Evolutionary conservation across 92 coral and sea anemone genomes (phyloP), one percentile per base, ranked within the genome.

Genomic region (Micromussa lordhowensis): DNA sequence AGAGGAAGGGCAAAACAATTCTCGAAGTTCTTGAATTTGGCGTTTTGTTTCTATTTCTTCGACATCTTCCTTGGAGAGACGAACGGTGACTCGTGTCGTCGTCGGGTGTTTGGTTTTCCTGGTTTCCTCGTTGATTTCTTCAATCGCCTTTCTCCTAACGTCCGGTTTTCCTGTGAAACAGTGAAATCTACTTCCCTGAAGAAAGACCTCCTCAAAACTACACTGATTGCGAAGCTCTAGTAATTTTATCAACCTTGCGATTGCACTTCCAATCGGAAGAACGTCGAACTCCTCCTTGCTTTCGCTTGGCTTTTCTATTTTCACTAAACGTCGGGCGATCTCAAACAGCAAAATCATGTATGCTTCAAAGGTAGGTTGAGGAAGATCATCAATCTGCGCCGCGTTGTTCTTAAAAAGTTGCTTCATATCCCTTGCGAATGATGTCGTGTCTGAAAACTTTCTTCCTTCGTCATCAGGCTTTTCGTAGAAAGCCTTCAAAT

Each of bases 331-430:
- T 57, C 91, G 86, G 11, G 88, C 91, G 17, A 88, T 88, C 64
- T 88, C 91, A 75, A 88, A 88, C 77, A 88, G 44, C 48, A 82
- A 66, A 5, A 88, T 13, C 53, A 59, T 53, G 82, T 88, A 88
- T 40, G 30, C 82, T 75, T 88, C 88, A n/a, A 44, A 0, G 61
- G 86, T 58, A 75, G 75, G 76, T 85, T 32, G 74, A 8, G 82
- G 88, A 18, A 85, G 0, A 9, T n/a, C 49, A 6, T 1, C 64
- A 0, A 1, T 17, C 18, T 8, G 9, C 66, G 2, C 29, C 66
- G 2, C 29, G 34, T 85, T 85, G 75, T 58, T n/a, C 55, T 48
- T n/a, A 1, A 85, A 76, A 4, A 75, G 15, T 66, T 53, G 13
- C 54, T 55, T 85, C 22, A 85, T 75, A 66, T 85, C 18, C 64